Evolutionary conservation across 2,797 vertebrate genomes (phyloP), one percentile per base, ranked within the genome.

Genomic region (Anolis apletophallus): DNA sequence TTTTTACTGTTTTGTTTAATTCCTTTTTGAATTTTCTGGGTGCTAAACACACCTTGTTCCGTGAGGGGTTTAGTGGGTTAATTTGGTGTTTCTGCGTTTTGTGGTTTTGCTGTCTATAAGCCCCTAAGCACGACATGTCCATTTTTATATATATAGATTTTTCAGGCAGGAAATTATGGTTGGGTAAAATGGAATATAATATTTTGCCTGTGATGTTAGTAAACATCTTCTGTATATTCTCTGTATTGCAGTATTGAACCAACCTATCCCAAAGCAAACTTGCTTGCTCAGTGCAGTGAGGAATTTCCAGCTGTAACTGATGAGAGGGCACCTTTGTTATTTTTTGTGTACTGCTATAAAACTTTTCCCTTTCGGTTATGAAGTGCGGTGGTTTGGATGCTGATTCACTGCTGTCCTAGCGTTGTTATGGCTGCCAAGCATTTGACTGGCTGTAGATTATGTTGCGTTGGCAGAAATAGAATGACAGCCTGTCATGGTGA

Each of bases 351-450:
- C n/a, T 81, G 16, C 23, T 52, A 1, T 6, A 4, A 68, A 71
- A 67, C 75, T 46, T 71, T 17, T 17, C 17, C 12, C 34, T 52
- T n/a, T 83, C 26, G 73, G 7, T 85, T 85, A 23, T n/a, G 26
- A 54, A 82, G 80, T 84, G 78, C 50, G 40, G 34, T 74, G 17
- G 61, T 19, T 8, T 76, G 84, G 76, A n/a, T 57, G 34, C 34
- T 36, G 75, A 69, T 52, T 88, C 54, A 46, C 14, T 32, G 29
- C 32, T 87, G 36, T 29, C 61, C 34, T 85, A n/a, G 3, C 83
- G 6, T 77, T 32, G 17, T 83, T 87, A 74, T 81, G 17, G 59
- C 79, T 89, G 85, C 50, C 80, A 86, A 69, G 72, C 80, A 46
- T 72, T 79, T 85, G 57, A n/a, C 55, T 32, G 57, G 32, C 68